Conservation (phyloP, 1,140 invertebrate species). For the Achroia grisella region DNA sequence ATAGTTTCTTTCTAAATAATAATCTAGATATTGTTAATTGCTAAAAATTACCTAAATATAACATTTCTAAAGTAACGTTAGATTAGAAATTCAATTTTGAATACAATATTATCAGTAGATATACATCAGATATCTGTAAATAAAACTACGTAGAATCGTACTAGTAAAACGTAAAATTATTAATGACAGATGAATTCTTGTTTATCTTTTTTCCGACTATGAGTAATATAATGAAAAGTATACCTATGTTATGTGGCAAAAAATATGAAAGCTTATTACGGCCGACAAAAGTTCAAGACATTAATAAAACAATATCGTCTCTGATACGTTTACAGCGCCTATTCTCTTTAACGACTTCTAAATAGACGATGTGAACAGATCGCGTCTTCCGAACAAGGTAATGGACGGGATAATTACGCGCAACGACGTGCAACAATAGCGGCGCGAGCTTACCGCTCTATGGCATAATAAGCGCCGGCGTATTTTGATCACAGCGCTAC, state of each 20-base stretch:
- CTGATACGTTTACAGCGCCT: slow-evolving; percentile 45
- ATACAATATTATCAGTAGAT: no score
- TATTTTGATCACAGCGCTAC: slow-evolving; percentile 64
- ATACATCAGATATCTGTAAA: no score
- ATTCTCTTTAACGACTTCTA: slow-evolving; percentile 59
- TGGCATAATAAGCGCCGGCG: slow-evolving; percentile 68
- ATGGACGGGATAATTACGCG: slow-evolving; percentile 70
- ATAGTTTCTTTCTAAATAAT: no score
- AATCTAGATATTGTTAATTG: no score
- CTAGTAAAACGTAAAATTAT: no score
- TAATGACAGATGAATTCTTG: no score
- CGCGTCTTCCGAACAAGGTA: slow-evolving; percentile 62
- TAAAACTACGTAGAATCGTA: no score
- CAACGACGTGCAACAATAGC: slow-evolving; percentile 69
- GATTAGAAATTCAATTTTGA: no score
- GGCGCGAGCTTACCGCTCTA: slow-evolving; percentile 61
- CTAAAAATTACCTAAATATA: no score
- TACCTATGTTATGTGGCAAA: no score
- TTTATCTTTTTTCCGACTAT: no score
- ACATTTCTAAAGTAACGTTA: no score
- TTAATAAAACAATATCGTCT: slow-evolving; percentile 47
- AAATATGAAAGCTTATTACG: slow-evolving; percentile 22
- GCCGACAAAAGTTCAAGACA: slow-evolving; percentile 32
- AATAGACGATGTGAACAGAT: slow-evolving; percentile 54
- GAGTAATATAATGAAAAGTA: slow-evolving; percentile 17